A percentile compares a stretch with the other conserved stretches of the same genome.
phyloP scores from a whole-genome alignment of 2,797 vertebrate genomes.

The Emys orbicularis region DNA sequence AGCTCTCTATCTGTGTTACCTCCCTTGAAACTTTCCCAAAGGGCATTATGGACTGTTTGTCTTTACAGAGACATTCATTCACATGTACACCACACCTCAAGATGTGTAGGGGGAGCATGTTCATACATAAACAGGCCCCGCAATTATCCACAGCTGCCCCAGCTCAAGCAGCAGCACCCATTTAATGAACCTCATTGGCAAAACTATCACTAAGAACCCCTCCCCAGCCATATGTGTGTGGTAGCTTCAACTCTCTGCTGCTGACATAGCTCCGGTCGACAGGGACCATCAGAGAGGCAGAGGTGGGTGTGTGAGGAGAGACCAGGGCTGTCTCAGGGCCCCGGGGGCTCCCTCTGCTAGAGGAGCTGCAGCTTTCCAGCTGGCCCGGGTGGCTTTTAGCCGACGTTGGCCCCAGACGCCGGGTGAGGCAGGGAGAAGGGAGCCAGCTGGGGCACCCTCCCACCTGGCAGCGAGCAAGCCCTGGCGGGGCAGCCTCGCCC shows the following conservation, averaged over 20 bases:
- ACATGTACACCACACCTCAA: not conserved
- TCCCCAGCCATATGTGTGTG: not conserved
- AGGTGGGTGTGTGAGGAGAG: no score
- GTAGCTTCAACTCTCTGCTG: not conserved
- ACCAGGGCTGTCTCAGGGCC: not conserved
- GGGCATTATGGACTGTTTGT: not conserved
- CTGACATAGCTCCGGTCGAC: no score
- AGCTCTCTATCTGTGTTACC: not conserved
- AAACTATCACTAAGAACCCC: not conserved
- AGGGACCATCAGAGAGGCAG: no score
- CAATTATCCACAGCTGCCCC: not conserved
- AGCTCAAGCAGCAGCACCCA: not conserved
- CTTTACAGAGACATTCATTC: not conserved
- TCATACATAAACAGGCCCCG: not conserved
- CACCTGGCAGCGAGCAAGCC: not conserved
- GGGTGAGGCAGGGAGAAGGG: not conserved
- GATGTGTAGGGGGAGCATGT: no score
- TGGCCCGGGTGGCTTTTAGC: fast-evolving
- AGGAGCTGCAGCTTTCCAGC: not conserved
- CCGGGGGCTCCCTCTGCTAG: not conserved
- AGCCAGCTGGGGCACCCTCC: not conserved
- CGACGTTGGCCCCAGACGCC: not conserved
- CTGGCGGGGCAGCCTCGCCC: not conserved
- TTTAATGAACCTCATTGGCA: not conserved
- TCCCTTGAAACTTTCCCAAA: not conserved